Base-by-base conservation (phyloP, 1,140 invertebrate species). In the Calephelis nemesis region DNA sequence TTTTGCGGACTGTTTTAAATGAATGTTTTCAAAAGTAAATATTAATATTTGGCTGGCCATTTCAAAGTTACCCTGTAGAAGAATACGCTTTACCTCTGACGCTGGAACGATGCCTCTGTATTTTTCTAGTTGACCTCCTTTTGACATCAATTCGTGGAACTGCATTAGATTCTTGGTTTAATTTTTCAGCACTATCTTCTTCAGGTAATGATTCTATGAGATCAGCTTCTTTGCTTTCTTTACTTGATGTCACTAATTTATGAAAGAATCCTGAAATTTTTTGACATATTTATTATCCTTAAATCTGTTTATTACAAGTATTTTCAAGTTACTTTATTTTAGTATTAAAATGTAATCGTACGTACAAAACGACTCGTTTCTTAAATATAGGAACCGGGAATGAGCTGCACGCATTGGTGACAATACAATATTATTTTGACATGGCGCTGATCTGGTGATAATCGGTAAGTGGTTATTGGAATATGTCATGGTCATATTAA, bases 241-340 rank as follows among this genome's bases (percentile, higher is more conserved):
- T 83, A 5, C 84, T 84, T 13, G 81, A 80, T 10, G 82, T 88
- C 39, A 91, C 87, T 48, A 91, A 66, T 62, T 88, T 90, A 63
- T 83, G 68, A 68, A 88, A 91, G 65, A 87, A 85, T 50, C 83
- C 88, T 90, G 47, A 7, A 78, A 79, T 40, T 19, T 19, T 19
- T 12, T 30, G 11, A 58, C 1, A 11, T 39, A 30, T 58, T 39
- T 13, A n/a, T 50, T 6, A 3, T 13, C 12, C n/a, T 13, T 4
- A 50, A 13, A 50, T 13, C 4, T 30, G 30, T 30, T 30, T 30
- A 30, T 30, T 30, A 4, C 30, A 30, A 30, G 30, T 30, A 2
- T 30, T 30, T 2, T 30, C 30, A 30, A 30, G 30, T 30, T 4
- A 30, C 30, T 30, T 30, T 30, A 11, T 48, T n/a, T 7, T 13